Evolutionary conservation across 1,140 invertebrate genomes (phyloP).

Genomic region (Nomia melanderi): DNA sequence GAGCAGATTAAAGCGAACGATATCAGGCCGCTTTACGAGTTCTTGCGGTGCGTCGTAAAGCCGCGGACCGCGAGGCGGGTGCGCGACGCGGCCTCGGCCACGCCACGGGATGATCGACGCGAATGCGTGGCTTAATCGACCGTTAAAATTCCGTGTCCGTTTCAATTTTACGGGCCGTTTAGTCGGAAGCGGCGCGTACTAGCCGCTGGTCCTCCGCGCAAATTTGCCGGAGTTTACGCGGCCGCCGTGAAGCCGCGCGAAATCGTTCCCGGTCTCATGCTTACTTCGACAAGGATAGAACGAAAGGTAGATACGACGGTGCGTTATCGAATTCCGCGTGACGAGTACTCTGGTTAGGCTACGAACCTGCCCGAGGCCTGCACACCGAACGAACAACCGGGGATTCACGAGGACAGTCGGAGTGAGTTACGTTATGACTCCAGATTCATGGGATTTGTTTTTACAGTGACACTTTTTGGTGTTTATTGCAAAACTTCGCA

Average conservation of each 20-base stretch:
- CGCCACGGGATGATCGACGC: constrained; percentile 12
- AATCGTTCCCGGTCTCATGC: background rate
- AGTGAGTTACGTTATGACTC: too few relatives aligned
- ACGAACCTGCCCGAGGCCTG: too few relatives aligned
- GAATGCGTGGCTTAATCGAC: constrained; percentile 22
- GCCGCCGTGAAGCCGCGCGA: background rate
- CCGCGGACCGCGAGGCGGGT: background rate
- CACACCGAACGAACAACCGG: too few relatives aligned
- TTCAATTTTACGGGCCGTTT: constrained; percentile 28
- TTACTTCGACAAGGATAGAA: too few relatives aligned
- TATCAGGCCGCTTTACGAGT: constrained; percentile 38
- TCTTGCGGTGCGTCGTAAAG: constrained; percentile 38
- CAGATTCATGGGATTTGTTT: too few relatives aligned
- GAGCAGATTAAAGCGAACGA: constrained; percentile 43
- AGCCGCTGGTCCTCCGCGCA: too few relatives aligned
- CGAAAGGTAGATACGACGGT: too few relatives aligned
- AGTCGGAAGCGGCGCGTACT: background rate
- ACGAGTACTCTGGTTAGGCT: too few relatives aligned
- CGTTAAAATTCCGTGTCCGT: constrained; percentile 41
- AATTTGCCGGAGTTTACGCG: background rate
- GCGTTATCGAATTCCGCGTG: too few relatives aligned
- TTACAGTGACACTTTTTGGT: too few relatives aligned
- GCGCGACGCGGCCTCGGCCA: background rate
- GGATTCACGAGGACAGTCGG: too few relatives aligned
- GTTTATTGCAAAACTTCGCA: too few relatives aligned